Conservation (phyloP, 2,113 vertebrate species). For the Protobothrops mucrosquamatus region DNA sequence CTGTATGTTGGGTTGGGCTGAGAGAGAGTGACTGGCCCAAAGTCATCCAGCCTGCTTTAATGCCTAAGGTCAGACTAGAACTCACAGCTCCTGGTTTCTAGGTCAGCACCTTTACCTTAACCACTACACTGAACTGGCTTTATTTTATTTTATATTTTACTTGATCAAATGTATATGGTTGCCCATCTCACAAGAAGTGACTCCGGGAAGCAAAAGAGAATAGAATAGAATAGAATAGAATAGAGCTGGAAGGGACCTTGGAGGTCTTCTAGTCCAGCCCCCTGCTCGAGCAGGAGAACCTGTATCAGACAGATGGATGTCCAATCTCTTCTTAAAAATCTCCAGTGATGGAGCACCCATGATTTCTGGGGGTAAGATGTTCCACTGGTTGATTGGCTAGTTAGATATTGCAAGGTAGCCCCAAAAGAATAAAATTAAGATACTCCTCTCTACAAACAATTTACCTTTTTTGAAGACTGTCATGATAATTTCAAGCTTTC, state of each 20-base stretch:
- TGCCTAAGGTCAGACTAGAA: background rate
- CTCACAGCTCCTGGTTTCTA: no score
- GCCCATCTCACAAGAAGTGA: background rate
- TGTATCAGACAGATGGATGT: no score
- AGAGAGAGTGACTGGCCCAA: background rate
- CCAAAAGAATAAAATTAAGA: background rate
- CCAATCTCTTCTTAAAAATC: no score
- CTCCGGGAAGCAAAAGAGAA: background rate
- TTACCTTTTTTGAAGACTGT: no score
- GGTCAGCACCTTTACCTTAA: background rate
- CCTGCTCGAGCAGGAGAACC: no score
- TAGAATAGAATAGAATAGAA: no score
- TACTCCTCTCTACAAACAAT: rapidly evolving
- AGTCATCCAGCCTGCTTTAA: background rate
- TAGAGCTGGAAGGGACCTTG: no score
- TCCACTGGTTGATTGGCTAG: background rate
- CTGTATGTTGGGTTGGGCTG: background rate
- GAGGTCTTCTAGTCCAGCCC: no score
- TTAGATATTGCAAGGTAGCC: rapidly evolving
- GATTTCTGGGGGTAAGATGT: no score
- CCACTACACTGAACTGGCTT: background rate
- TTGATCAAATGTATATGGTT: background rate
- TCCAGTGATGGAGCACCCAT: no score
- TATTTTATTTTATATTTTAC: background rate
- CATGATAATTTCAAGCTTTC: background rate